A percentile compares a stretch with the other conserved stretches of the same genome.
Evolutionary conservation across 2,113 vertebrate genomes (phyloP).

Genomic region (Theristicus caerulescens): DNA sequence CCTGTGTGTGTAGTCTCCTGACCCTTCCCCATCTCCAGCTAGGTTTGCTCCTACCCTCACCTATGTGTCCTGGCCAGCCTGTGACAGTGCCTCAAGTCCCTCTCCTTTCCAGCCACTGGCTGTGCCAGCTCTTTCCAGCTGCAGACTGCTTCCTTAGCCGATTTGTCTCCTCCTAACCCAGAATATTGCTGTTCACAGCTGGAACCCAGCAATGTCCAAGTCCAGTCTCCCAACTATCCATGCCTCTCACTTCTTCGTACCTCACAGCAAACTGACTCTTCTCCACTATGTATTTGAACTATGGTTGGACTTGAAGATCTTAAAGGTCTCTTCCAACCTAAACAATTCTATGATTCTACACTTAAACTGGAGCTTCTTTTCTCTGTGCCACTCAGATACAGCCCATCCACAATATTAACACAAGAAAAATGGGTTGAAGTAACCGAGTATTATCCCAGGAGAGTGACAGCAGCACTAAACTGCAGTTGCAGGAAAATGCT

Average conservation of each 20-base stretch:
- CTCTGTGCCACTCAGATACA: background rate
- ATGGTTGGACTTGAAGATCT: too few relatives aligned
- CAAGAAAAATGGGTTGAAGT: background rate
- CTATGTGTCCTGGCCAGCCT: background rate
- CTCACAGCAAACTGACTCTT: background rate
- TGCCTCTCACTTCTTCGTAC: background rate
- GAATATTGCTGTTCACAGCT: background rate
- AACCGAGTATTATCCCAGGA: background rate
- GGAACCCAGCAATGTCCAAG: background rate
- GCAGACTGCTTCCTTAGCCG: background rate
- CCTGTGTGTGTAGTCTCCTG: background rate
- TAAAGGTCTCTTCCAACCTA: too few relatives aligned
- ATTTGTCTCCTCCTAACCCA: background rate
- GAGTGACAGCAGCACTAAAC: background rate
- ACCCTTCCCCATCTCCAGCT: background rate
- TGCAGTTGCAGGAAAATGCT: background rate
- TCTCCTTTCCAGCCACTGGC: background rate
- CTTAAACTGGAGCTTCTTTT: background rate
- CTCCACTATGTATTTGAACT: background rate
- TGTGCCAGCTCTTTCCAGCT: background rate
- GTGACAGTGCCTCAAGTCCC: background rate
- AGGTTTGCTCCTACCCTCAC: background rate
- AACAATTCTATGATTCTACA: too few relatives aligned
- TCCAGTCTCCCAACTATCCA: background rate
- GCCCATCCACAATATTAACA: background rate